Conservation (phyloP, 2,888 invertebrate genomes). For the Diarsia brunnea region DNA sequence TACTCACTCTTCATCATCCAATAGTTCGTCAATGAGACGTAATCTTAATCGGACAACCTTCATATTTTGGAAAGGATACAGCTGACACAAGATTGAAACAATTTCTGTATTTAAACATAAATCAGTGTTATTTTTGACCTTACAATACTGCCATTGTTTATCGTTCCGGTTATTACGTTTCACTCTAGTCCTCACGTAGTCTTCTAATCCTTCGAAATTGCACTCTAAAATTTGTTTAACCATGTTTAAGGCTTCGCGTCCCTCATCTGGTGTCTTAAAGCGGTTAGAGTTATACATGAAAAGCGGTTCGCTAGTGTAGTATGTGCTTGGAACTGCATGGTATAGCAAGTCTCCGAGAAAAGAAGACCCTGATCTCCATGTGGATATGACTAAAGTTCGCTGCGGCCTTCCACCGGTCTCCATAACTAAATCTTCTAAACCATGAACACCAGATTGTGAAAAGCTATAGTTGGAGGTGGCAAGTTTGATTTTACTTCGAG, state of each 20-base stretch:
- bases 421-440: not conserved
- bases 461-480: not conserved
- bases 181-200: not conserved
- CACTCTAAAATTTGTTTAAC: not conserved
- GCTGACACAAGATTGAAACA: not conserved
- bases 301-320: not conserved
- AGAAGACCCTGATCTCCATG: not conserved
- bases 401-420: not conserved
- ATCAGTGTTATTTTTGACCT: not conserved
- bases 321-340: not conserved
- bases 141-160: not conserved
- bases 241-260: not conserved
- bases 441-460: not conserved
- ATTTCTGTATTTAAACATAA: not conserved
- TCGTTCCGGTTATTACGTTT: not conserved
- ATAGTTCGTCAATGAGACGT: not conserved
- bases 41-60: not conserved
- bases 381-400: not conserved
- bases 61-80: not conserved
- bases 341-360: not conserved
- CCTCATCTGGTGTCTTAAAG: not conserved
- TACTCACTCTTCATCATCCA: not conserved
- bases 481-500: not conserved
- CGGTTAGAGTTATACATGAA: not conserved
- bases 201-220: not conserved